A percentile compares a stretch with the other conserved stretches of the same genome.
Evolutionary conservation across 2,113 vertebrate species (phyloP).

Genomic region (Perca schrenkii): DNA sequence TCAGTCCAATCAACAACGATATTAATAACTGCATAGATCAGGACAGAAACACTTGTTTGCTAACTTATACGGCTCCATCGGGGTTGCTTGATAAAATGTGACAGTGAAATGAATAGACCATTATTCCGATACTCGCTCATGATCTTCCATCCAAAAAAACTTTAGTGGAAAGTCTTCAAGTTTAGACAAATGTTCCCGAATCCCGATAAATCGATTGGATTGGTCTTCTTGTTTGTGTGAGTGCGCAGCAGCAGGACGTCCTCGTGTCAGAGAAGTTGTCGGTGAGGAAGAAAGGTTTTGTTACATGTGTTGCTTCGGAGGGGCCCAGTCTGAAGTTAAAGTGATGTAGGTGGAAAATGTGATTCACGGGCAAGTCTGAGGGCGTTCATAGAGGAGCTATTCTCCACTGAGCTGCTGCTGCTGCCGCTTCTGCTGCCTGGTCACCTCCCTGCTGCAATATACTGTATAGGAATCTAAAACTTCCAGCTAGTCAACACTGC

Average conservation of each 20-base stretch:
- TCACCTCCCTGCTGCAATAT: slow-evolving; percentile 61
- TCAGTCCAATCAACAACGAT: background rate
- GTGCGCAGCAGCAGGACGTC: background rate
- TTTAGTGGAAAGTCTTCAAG: background rate
- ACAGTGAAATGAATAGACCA: background rate
- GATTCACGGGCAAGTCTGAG: slow-evolving; percentile 71
- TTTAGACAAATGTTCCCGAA: background rate
- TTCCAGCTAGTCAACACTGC: background rate
- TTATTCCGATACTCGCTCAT: slow-evolving; percentile 14
- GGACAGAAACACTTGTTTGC: background rate
- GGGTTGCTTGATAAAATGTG: background rate
- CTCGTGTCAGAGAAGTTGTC: background rate
- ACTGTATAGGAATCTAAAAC: background rate
- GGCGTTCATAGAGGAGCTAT: slow-evolving; percentile 75
- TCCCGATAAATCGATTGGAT: background rate
- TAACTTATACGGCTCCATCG: slow-evolving; percentile 14
- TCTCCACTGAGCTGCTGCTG: slow-evolving; percentile 40
- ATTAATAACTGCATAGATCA: background rate
- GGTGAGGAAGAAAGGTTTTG: background rate
- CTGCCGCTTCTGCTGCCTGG: slow-evolving; percentile 33
- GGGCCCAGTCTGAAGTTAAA: slow-evolving; percentile 40
- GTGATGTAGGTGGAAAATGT: slow-evolving; percentile 77
- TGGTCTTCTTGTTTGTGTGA: background rate
- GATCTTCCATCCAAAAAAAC: slow-evolving; percentile 10
- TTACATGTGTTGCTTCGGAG: slow-evolving; percentile 23